Conservation (phyloP, 2,797 vertebrate species). For the Erpetoichthys calabaricus region DNA sequence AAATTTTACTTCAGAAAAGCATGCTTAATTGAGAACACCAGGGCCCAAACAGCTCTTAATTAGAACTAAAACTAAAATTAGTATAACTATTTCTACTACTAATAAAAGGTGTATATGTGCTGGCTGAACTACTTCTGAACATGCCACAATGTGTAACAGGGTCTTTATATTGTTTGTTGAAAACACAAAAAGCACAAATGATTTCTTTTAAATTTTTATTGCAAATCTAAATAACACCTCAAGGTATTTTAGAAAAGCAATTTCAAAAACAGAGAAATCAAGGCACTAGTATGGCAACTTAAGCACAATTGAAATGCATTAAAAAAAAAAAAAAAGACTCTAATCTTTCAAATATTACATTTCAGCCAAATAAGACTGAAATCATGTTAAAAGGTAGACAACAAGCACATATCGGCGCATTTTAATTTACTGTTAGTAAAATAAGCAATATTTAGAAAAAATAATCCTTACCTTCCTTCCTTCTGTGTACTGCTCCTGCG, state of each 20-base stretch:
- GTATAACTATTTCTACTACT: constrained; percentile 16
- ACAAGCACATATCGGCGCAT: background rate
- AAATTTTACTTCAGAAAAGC: background rate
- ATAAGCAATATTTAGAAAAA: constrained; percentile 8
- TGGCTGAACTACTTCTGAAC: constrained; percentile 1
- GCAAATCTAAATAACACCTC: too few relatives aligned
- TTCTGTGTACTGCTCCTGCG: constrained; percentile 61
- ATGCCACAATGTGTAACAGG: too few relatives aligned
- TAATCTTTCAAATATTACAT: too few relatives aligned
- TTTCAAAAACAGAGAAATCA: too few relatives aligned
- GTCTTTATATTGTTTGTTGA: too few relatives aligned
- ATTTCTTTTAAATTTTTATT: too few relatives aligned
- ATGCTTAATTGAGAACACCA: constrained; percentile 17
- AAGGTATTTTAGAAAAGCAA: too few relatives aligned
- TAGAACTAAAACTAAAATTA: constrained; percentile 30
- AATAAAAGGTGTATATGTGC: constrained; percentile 29
- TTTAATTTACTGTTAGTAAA: constrained; percentile 32
- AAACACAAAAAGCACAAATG: too few relatives aligned
- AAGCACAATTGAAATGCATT: too few relatives aligned
- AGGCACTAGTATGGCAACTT: too few relatives aligned
- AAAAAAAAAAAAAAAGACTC: too few relatives aligned
- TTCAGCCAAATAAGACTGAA: too few relatives aligned
- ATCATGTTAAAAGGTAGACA: background rate
- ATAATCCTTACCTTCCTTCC: constrained; percentile 56
- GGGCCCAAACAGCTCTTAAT: constrained; percentile 13